A percentile compares a stretch with the other conserved stretches of the same genome.
These are phyloP conservation scores for Nemopilema nomurai DNA, from an alignment of 30 jellyfish, hydroid and myxozoan genomes.

Conservation along the genomic window DNA sequence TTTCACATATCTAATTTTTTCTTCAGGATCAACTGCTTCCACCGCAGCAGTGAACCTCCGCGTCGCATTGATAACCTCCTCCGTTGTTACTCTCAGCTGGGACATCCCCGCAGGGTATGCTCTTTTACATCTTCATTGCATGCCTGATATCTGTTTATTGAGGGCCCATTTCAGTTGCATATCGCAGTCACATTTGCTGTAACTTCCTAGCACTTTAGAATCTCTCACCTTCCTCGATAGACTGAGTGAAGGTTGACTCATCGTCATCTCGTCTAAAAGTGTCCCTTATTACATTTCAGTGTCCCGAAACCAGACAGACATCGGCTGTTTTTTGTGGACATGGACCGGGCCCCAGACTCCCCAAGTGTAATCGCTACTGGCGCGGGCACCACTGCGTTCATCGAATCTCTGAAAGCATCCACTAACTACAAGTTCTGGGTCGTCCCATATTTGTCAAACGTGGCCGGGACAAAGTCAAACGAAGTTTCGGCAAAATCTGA, in stretches of 20 bases:
- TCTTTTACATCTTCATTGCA: not conserved
- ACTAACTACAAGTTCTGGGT: constrained; percentile 77
- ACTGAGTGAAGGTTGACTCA: not conserved
- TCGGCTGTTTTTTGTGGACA: constrained; percentile 51
- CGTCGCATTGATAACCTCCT: constrained; percentile 40
- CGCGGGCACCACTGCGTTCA: constrained; percentile 44
- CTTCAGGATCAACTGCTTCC: constrained; percentile 16
- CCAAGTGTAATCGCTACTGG: not conserved
- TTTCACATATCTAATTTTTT: not conserved
- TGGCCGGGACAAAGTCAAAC: constrained; percentile 66
- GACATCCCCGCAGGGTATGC: constrained; percentile 50
- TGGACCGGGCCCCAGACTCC: constrained; percentile 53
- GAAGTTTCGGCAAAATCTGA: constrained; percentile 59
- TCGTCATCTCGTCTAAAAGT: not conserved
- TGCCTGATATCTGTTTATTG: too few relatives aligned
- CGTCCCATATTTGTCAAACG: constrained; percentile 43
- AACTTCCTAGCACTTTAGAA: too few relatives aligned
- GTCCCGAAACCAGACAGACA: constrained; percentile 53
- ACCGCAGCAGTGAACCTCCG: constrained; percentile 46
- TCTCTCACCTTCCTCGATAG: too few relatives aligned
- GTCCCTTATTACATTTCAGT: not conserved
- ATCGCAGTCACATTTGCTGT: too few relatives aligned
- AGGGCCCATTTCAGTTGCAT: too few relatives aligned
- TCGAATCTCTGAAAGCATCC: constrained; percentile 52
- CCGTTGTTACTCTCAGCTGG: constrained; percentile 52